These are phyloP conservation scores for Daboia siamensis DNA, from an alignment of 2,113 vertebrate genomes.

Conservation along the genomic window DNA sequence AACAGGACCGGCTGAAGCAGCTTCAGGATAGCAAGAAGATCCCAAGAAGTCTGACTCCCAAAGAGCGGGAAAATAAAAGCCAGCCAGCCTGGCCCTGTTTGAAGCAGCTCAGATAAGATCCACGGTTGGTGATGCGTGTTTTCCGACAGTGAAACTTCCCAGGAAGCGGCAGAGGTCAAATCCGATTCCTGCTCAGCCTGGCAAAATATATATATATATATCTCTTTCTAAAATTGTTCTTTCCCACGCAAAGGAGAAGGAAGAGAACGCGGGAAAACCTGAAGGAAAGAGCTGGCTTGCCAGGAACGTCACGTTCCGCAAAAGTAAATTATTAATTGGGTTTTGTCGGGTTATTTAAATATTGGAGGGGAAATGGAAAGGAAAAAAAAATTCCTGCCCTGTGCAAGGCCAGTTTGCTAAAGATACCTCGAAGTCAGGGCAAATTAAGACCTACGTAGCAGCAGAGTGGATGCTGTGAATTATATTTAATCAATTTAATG, in stretches of 20 bases:
- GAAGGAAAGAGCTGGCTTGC: not conserved
- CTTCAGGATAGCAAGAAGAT: constrained; percentile 33
- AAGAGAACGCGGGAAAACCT: not conserved
- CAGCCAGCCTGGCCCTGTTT: not conserved
- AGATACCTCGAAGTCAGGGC: not conserved
- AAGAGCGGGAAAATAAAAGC: not conserved
- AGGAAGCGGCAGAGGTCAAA: not conserved
- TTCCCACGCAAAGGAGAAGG: not conserved
- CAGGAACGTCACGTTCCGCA: not conserved
- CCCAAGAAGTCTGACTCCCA: not conserved
- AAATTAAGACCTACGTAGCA: not conserved
- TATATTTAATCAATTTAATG: not conserved
- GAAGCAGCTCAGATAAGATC: not conserved
- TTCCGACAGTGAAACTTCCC: not conserved
- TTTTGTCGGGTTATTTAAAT: not conserved
- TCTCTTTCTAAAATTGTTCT: not conserved
- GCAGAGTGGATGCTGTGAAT: not conserved
- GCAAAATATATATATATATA: too few relatives aligned
- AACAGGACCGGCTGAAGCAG: constrained; percentile 41
- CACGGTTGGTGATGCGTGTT: not conserved
- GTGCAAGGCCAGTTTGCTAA: not conserved
- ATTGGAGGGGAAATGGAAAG: not conserved
- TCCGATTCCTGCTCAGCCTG: not conserved
- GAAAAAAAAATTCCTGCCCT: not conserved
- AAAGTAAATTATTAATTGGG: not conserved